phyloP scores from a whole-genome alignment of 1,140 invertebrate genomes.

The Stegodyphus dumicola region DNA sequence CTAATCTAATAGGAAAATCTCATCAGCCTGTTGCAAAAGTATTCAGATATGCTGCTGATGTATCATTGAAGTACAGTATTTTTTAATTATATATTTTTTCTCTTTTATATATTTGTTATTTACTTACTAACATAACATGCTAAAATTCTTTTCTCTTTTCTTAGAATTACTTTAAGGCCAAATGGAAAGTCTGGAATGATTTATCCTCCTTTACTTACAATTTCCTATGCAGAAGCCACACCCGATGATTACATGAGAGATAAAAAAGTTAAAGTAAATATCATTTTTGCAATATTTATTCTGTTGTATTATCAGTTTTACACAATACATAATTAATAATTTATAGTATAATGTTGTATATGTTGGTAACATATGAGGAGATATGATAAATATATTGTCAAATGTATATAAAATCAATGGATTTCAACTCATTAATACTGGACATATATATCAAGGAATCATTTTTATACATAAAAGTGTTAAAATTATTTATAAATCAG shows the following conservation, averaged over 20 bases:
- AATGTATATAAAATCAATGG: too few species aligned
- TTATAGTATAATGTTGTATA: too few species aligned
- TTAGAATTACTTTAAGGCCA: conserved; percentile 70
- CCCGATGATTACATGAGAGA: conserved; percentile 69
- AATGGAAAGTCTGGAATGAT: conserved; percentile 72
- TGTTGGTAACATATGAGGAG: too few species aligned
- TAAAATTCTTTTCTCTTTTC: conserved; percentile 55
- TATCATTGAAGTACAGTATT: conserved; percentile 61
- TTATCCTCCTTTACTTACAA: conserved; percentile 72
- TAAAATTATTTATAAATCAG: too few species aligned
- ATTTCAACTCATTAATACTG: too few species aligned
- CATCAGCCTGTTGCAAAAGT: conserved; percentile 63
- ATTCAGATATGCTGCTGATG: conserved; percentile 67
- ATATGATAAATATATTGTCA: too few species aligned
- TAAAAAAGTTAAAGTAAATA: conserved; percentile 66
- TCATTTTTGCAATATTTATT: too few species aligned
- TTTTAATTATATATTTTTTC: not conserved
- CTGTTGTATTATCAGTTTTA: too few species aligned
- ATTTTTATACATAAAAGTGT: too few species aligned
- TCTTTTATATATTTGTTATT: not conserved
- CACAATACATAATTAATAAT: too few species aligned
- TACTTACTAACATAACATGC: not conserved
- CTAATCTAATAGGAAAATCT: conserved; percentile 34
- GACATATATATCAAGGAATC: too few species aligned
- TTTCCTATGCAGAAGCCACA: conserved; percentile 72